Percentiles rank a stretch among this genome's conserved stretches.
These are phyloP conservation scores for Cecropterus lyciades DNA, from an alignment of 1,140 invertebrate species.

Conservation along the genomic window DNA sequence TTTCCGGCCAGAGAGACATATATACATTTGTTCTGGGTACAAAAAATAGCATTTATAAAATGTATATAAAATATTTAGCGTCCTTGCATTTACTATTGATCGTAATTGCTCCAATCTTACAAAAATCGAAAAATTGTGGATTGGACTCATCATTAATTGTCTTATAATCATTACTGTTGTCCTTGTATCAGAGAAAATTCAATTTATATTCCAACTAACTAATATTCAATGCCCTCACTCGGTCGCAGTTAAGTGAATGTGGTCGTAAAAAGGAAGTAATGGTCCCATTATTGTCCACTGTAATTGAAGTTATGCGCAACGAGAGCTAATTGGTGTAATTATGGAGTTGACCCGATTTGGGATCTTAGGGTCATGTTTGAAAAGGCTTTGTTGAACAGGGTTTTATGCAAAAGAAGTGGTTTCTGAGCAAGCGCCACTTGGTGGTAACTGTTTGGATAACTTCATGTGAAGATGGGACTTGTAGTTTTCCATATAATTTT, in stretches of 20 bases:
- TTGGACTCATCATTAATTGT: no score
- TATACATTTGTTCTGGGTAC: no score
- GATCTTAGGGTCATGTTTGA: conserved; percentile 12
- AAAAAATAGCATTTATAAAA: no score
- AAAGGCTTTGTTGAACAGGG: not conserved
- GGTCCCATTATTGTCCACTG: conserved; percentile 43
- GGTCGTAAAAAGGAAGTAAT: conserved; percentile 49
- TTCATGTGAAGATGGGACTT: no score
- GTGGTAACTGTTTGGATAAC: no score
- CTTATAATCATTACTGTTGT: not conserved
- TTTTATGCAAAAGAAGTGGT: not conserved
- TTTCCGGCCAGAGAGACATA: no score
- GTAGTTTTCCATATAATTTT: no score
- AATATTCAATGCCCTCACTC: conserved; percentile 42
- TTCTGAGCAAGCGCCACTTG: no score
- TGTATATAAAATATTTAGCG: no score
- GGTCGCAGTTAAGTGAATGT: conserved; percentile 48
- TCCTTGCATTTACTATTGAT: no score
- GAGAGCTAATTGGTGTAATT: conserved; percentile 32
- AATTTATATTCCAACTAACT: conserved; percentile 34
- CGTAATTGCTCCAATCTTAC: no score
- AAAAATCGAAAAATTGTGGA: no score
- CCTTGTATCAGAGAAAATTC: conserved; percentile 4
- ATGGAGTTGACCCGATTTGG: conserved; percentile 21
- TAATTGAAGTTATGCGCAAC: conserved; percentile 47